Base-by-base conservation (phyloP, 2,888 invertebrate species). In the Merodon equestris region DNA sequence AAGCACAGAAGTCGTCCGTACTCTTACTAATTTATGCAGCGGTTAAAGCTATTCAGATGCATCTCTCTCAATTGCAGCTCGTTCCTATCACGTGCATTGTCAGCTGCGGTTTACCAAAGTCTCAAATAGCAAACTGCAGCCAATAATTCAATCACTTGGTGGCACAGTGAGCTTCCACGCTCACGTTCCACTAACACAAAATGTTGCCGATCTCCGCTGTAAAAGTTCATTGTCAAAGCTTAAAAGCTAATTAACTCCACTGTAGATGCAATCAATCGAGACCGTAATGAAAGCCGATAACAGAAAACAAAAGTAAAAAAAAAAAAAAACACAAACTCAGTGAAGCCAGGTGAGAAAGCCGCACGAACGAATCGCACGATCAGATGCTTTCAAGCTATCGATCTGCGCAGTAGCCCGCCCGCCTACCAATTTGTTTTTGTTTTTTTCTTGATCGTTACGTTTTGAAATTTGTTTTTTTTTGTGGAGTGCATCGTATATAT, bases 301-400 rank as follows among this genome's bases (percentile, higher is more conserved):
- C 27, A 27, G 7, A 27, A 67, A 67, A 67, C 53, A 47, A 72
- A 73, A 48, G 27, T 36, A 36, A 27, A 27, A 27, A 27, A 27
- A 70, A 63, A 40, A 57, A 67, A 72, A 47, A 71, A 48, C 48
- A 61, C 19, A 15, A 36, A 54, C 15, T 51, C 34, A 51, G 34
- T 7, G 38, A 60, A 13, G 42, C 12, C 60, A 73, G 44, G 44
- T 63, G 51, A 38, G 63, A 68, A 67, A 73, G 58, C 63, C 63
- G 9, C 38, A 42, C 19, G 51, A 67, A 66, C 44, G 47, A 51
- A 38, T 45, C 40, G 15, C 18, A 57, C 63, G 67, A 72, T 79
- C 79, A 79, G 74, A 79, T 79, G 64, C 74, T 60, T 70, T 74
- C 38, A 74, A 74, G 64, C 74, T 64, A 74, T 57, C 79, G 68